A percentile compares a stretch with the other conserved stretches of the same genome.
Evolutionary conservation across 2,888 invertebrate genomes (phyloP).

Genomic region (Schizaphis graminum): DNA sequence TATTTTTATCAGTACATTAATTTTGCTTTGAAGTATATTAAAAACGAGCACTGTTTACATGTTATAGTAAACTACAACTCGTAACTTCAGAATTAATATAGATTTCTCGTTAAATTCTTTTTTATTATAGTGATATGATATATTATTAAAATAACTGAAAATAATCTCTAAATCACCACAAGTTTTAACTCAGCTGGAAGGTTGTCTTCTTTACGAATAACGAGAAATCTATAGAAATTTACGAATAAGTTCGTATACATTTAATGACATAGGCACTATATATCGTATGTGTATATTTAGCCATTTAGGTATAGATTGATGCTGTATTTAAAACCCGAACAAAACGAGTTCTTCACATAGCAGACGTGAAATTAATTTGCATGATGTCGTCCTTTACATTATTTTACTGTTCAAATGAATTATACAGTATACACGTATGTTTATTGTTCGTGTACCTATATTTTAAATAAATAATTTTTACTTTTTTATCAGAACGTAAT

Average conservation of each 20-base stretch:
- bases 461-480: not conserved
- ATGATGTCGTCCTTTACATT: constrained; percentile 18
- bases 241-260: not conserved
- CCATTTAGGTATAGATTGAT: not conserved
- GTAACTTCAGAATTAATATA: not conserved
- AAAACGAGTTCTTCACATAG: constrained; percentile 33
- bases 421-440: not conserved
- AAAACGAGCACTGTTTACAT: not conserved
- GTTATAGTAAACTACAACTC: not conserved
- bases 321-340: not conserved
- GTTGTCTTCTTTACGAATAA: constrained; percentile 34
- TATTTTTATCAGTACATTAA: constrained; percentile 15
- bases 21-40: not conserved
- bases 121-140: not conserved
- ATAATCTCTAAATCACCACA: not conserved
- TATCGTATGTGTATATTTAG: not conserved
- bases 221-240: constrained; percentile 14
- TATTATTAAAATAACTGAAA: not conserved
- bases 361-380: not conserved
- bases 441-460: not conserved
- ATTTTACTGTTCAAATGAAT: constrained; percentile 36
- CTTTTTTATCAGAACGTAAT: not conserved
- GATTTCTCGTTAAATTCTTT: not conserved
- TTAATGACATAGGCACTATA: constrained; percentile 1
- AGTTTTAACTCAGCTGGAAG: constrained; percentile 4